These are phyloP conservation scores for Pachliopta kotzebuea DNA, from an alignment of 2,888 invertebrate genomes.

Conservation along the genomic window DNA sequence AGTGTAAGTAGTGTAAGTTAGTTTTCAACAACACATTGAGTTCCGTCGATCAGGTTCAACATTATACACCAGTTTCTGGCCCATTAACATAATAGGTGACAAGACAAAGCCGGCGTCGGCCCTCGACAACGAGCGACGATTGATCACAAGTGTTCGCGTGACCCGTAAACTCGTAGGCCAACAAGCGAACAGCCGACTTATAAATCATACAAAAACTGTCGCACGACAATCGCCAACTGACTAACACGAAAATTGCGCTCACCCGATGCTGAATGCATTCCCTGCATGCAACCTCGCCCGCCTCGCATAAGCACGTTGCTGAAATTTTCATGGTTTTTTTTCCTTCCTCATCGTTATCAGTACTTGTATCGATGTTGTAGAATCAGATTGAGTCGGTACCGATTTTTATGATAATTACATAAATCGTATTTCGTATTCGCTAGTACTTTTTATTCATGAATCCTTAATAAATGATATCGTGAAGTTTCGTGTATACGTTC, in stretches of 20 bases:
- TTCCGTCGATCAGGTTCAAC: neutral
- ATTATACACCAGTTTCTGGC: neutral
- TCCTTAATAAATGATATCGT: constrained; percentile 4
- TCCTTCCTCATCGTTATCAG: constrained; percentile 33
- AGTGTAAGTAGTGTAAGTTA: no score
- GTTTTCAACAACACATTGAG: no score
- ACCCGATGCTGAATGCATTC: constrained; percentile 64
- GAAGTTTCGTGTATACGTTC: neutral
- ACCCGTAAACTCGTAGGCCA: constrained; percentile 33
- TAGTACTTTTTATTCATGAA: constrained; percentile 15
- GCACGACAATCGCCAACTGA: constrained; percentile 60
- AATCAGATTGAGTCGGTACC: constrained; percentile 25
- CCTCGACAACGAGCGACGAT: constrained; percentile 45
- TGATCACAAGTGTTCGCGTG: constrained; percentile 70
- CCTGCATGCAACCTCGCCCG: constrained; percentile 60
- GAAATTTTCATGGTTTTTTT: constrained; percentile 42
- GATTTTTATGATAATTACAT: constrained; percentile 24
- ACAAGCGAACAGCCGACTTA: constrained; percentile 40
- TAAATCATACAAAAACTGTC: constrained; percentile 66
- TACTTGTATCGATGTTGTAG: constrained; percentile 35
- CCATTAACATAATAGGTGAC: constrained; percentile 10
- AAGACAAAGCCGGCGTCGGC: constrained; percentile 8
- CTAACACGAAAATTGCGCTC: constrained; percentile 73
- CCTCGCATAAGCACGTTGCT: constrained; percentile 46
- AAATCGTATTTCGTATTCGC: constrained; percentile 11